A percentile compares a stretch with the other conserved stretches of the same genome.
These are phyloP conservation scores for Pemphredon lugubris DNA, from an alignment of 2,888 invertebrate species.

Conservation along the genomic window DNA sequence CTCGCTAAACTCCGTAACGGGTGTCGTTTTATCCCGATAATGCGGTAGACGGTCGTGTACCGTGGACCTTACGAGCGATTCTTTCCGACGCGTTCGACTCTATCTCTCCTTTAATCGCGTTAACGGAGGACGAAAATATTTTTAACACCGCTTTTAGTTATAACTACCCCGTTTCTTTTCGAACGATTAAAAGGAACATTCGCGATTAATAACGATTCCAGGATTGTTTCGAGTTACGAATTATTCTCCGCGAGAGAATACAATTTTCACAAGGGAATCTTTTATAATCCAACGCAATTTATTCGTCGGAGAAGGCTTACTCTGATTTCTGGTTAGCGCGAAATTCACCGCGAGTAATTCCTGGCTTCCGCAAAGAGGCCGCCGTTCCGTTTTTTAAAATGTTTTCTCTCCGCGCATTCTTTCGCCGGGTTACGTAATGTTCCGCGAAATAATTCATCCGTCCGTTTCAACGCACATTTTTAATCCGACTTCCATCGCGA, in stretches of 20 bases:
- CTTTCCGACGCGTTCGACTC: too few relatives aligned
- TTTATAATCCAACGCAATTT: constrained; percentile 28
- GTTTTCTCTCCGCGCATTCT: constrained; percentile 8
- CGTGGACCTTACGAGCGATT: too few relatives aligned
- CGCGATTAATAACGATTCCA: constrained; percentile 7
- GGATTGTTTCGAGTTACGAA: neutral
- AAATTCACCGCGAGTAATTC: constrained; percentile 21
- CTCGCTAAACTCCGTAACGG: too few relatives aligned
- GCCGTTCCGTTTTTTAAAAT: neutral
- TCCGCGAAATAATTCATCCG: constrained; percentile 30
- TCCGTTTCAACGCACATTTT: constrained; percentile 1
- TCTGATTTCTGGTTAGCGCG: constrained; percentile 9
- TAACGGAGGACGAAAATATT: too few relatives aligned
- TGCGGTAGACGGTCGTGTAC: too few relatives aligned
- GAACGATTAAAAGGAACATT: constrained; percentile 1
- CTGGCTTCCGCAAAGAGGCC: constrained; percentile 1
- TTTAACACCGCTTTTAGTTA: too few relatives aligned
- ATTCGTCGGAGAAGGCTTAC: constrained; percentile 5
- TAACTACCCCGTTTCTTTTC: too few relatives aligned
- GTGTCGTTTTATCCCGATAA: too few relatives aligned
- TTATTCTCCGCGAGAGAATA: neutral
- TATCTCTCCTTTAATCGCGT: too few relatives aligned
- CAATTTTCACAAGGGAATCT: constrained; percentile 16
- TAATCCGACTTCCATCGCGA: neutral
- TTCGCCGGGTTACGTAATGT: constrained; percentile 1